Conservation (phyloP, 1,140 invertebrate genomes). For the Papilio dardanus region DNA sequence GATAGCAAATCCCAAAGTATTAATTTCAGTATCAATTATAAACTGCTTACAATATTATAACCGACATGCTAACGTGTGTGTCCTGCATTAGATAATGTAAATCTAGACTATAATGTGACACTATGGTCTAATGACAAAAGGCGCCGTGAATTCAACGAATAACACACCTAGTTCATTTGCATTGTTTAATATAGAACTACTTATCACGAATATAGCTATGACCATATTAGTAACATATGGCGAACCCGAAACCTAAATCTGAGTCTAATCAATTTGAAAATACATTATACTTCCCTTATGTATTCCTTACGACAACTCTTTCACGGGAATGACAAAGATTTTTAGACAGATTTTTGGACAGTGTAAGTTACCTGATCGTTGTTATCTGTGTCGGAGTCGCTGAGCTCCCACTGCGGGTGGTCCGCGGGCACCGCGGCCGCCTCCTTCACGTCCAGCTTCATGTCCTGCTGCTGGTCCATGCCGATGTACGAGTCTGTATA, state of each 20-base stretch:
- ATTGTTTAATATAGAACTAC: neutral
- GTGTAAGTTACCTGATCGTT: constrained; percentile 78
- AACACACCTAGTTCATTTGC: neutral
- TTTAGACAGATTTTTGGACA: too few species aligned
- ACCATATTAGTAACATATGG: neutral
- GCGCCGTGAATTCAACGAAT: neutral
- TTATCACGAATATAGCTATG: neutral
- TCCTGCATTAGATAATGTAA: neutral
- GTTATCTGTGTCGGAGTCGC: constrained; percentile 94
- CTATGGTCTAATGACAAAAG: neutral
- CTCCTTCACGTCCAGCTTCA: constrained; percentile 98
- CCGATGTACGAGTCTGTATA: constrained; percentile 95
- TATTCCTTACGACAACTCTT: neutral
- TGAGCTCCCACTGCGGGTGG: constrained; percentile 98
- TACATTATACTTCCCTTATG: neutral
- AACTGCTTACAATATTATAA: neutral
- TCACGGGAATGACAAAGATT: too few species aligned
- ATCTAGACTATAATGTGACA: neutral
- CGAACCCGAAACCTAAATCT: too few species aligned
- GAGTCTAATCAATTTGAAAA: neutral
- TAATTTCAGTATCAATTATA: neutral
- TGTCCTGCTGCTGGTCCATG: constrained; percentile 94
- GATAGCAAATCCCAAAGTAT: neutral
- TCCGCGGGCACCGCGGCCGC: constrained; percentile 94
- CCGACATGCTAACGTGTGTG: constrained; percentile 3